Evolutionary conservation across 2,888 invertebrate species (phyloP).

Genomic region (Boloria selene): DNA sequence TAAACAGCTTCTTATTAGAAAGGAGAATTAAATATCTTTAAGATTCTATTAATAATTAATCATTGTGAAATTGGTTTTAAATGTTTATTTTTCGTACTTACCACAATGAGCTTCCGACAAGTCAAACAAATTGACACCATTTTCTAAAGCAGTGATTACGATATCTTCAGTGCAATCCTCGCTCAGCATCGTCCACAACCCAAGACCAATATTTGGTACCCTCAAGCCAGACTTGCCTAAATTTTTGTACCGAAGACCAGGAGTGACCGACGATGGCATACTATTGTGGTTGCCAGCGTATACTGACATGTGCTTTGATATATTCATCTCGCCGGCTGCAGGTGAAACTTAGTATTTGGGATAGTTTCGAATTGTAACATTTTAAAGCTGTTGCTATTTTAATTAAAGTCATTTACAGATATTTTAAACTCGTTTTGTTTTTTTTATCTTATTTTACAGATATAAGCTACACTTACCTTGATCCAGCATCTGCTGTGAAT

Average conservation of each 20-base stretch:
- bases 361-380: not conserved
- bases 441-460: not conserved
- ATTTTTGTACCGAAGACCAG: slow-evolving; percentile 94
- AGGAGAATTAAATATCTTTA: not conserved
- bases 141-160: slow-evolving; percentile 95
- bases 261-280: slow-evolving; percentile 87
- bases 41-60: too few relatives aligned
- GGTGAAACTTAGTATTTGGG: slow-evolving; percentile 9
- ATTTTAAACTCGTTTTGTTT: not conserved
- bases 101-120: slow-evolving; percentile 95
- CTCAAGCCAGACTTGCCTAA: slow-evolving; percentile 97
- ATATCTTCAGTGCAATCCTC: slow-evolving; percentile 96
- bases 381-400: too few relatives aligned
- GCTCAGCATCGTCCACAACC: slow-evolving; percentile 94
- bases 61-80: too few relatives aligned
- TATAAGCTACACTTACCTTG: slow-evolving; percentile 61
- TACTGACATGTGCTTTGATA: slow-evolving; percentile 77
- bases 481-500: slow-evolving; percentile 79
- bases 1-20: not conserved
- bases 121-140: slow-evolving; percentile 98
- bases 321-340: slow-evolving; percentile 60
- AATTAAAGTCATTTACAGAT: too few relatives aligned
- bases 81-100: slow-evolving; percentile 67
- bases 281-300: slow-evolving; percentile 82
- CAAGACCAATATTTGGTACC: slow-evolving; percentile 96